Base-by-base conservation (phyloP, 1,140 invertebrate species). In the Hyposmocoma kahamanoa region DNA sequence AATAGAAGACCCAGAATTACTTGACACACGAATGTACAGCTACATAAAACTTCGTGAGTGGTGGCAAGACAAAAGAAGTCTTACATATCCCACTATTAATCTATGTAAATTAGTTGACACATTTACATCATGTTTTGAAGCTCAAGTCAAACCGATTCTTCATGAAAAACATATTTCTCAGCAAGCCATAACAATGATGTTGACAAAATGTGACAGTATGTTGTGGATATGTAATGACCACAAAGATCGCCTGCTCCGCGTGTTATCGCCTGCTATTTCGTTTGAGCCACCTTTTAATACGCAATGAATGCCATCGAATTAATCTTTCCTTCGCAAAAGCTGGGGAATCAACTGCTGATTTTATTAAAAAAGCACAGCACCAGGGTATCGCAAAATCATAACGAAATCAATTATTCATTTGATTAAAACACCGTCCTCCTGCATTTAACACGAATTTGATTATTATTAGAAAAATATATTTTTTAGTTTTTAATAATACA, bases 281-380 rank as follows among this genome's bases (percentile, higher is more conserved):
- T 18, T 18, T 45, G 4, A 32, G 43, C 22, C 26, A 30, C 19
- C 28, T 45, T 10, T 34, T 45, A 18, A 45, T 45, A 17, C 43
- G 43, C 4, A 45, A 45, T 15, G 24, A 45, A 45, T 45, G 43
- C 13, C 15, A 34, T 32, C 6, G 15, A 11, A 19, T 9, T 18
- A 45, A 45, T 32, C 13, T 17, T 18, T 30, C 43, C 3, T 13
- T 38, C 17, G 34, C 34, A 38, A 38, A 30, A 19, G 9, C 24
- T 10, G 43, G 34, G 19, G 43, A 45, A 45, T 9, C 24, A 18
- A 18, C 28, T 30, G 43, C 24, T 19, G 43, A 45, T 22, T 17
- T 20, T 30, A 20, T 34, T 32, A 45, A 45, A 45, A 45, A 32
- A n/a, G 24, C 43, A 32, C 43, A 45, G 18, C 43, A 45, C n/a